Evolutionary conservation across 2,113 vertebrate genomes (phyloP).

Genomic region (Phalacrocorax aristotelis): DNA sequence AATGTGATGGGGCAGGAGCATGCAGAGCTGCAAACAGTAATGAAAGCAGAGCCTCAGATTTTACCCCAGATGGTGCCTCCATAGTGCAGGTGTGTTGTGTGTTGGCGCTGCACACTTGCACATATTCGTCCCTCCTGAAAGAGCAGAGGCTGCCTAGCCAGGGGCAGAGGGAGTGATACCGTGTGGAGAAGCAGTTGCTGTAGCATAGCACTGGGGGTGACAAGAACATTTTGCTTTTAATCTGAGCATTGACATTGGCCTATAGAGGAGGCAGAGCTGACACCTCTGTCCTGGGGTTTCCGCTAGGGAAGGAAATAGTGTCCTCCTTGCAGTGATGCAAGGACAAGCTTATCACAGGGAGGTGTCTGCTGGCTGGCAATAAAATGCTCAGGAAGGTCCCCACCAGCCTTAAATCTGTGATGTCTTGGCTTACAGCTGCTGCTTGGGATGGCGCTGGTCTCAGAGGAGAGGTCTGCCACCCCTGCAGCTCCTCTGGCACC

Average conservation of each 20-base stretch:
- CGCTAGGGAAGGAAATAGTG: background rate
- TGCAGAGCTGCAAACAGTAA: background rate
- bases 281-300: background rate
- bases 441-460: background rate
- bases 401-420: background rate
- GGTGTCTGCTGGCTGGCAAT: background rate
- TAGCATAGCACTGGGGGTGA: rapidly evolving
- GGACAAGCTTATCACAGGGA: background rate
- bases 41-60: background rate
- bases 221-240: background rate
- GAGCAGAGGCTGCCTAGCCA: background rate
- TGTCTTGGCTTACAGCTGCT: background rate
- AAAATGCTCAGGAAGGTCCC: background rate
- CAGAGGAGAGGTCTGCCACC: background rate
- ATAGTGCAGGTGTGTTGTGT: no score
- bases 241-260: background rate
- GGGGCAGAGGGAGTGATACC: background rate
- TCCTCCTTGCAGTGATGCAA: background rate
- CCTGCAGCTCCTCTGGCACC: background rate
- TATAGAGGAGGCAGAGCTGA: background rate
- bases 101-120: background rate
- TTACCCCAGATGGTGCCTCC: background rate
- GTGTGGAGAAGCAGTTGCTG: background rate
- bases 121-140: background rate
- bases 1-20: background rate